Evolutionary conservation across 2,113 vertebrate species (phyloP).

Genomic region (Melanostigma gelatinosum): DNA sequence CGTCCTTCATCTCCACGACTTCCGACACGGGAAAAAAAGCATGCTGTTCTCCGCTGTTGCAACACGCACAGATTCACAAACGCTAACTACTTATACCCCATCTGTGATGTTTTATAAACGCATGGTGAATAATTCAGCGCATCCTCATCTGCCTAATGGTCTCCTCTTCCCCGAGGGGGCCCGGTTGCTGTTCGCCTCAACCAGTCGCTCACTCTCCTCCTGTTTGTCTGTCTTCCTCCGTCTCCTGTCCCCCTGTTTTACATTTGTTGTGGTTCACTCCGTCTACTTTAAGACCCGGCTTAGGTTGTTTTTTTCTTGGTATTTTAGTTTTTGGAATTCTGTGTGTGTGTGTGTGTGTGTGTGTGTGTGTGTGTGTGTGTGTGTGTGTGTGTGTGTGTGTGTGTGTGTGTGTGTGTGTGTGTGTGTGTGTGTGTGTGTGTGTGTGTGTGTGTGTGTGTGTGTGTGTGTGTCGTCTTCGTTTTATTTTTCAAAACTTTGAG

Average conservation of each 20-base stretch:
- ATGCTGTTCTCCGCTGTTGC: constrained; percentile 21
- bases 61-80: constrained; percentile 39
- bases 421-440: too few species aligned
- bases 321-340: background rate
- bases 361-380: too few species aligned
- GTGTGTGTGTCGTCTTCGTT: too few species aligned
- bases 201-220: constrained; percentile 28
- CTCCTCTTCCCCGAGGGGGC: constrained; percentile 47
- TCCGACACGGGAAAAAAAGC: constrained; percentile 21
- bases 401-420: too few species aligned
- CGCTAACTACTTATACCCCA: constrained; percentile 57
- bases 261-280: constrained; percentile 9
- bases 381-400: too few species aligned
- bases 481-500: background rate
- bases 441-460: too few species aligned
- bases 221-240: constrained; percentile 21
- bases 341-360: too few species aligned
- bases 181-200: constrained; percentile 49
- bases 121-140: constrained; percentile 71
- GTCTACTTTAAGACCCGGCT: constrained; percentile 2
- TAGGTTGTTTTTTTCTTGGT: background rate
- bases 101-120: constrained; percentile 76
- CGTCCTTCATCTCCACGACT: constrained; percentile 15
- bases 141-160: constrained; percentile 69
- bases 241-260: background rate